Percentiles rank a stretch among this genome's conserved stretches.
These are phyloP conservation scores for Apus apus DNA, from an alignment of 2,113 vertebrate species.

Conservation along the genomic window DNA sequence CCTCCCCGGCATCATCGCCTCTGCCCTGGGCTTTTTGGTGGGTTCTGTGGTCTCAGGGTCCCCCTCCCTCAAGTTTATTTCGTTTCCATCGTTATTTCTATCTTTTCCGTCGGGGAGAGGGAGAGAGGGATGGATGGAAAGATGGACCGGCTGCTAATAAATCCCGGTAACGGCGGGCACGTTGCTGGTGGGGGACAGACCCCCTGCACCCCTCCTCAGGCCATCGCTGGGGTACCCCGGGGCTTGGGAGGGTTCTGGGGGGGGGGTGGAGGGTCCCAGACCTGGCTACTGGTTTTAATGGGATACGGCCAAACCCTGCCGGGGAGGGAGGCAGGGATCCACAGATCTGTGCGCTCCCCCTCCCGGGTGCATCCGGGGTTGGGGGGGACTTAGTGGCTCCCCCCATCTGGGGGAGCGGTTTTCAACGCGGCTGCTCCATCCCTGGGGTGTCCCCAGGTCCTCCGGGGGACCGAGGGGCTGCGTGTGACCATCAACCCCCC, in stretches of 20 bases:
- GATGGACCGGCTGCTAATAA: not conserved
- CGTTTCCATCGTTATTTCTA: not conserved
- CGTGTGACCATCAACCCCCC: no score
- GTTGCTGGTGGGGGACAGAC: not conserved
- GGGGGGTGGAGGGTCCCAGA: not conserved
- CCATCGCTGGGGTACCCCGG: not conserved
- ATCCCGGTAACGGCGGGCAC: not conserved
- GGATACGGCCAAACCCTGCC: not conserved
- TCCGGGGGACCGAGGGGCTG: not conserved
- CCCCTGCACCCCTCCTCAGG: not conserved
- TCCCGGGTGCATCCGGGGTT: no score
- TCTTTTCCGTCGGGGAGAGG: not conserved
- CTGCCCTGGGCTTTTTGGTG: no score
- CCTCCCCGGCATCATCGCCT: not conserved
- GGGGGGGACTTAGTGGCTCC: rapidly evolving
- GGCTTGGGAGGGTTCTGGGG: not conserved
- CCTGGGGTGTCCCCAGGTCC: not conserved
- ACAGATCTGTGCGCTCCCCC: rapidly evolving
- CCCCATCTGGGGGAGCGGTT: rapidly evolving
- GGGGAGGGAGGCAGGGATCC: not conserved
- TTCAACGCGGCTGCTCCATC: not conserved
- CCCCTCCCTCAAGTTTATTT: not conserved
- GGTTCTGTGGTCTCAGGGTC: not conserved
- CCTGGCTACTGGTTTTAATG: not conserved
- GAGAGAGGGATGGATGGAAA: not conserved